phyloP scores from a whole-genome alignment of 1,140 invertebrate genomes.

The Homarus americanus region DNA sequence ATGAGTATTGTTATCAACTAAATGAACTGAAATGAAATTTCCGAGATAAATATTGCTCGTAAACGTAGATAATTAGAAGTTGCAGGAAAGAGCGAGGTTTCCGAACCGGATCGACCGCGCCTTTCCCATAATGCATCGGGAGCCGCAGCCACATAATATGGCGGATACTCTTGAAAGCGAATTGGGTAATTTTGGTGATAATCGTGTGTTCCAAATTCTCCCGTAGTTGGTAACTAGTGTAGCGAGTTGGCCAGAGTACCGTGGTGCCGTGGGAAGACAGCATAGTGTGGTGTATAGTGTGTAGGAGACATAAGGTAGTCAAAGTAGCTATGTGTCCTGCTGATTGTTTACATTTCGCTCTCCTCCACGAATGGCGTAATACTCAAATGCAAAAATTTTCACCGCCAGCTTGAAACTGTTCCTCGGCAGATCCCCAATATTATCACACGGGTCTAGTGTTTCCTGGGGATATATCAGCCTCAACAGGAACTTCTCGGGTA shows the following conservation, averaged over 20 bases:
- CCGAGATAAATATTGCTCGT: not conserved
- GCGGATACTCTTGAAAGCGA: conserved; percentile 72
- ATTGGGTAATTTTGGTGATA: conserved; percentile 62
- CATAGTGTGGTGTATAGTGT: not conserved
- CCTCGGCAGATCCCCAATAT: not conserved
- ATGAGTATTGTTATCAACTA: too few relatives aligned
- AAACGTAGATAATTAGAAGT: not conserved
- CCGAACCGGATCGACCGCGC: conserved; percentile 69
- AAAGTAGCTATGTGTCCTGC: not conserved
- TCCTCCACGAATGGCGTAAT: conserved; percentile 54
- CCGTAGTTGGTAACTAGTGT: not conserved
- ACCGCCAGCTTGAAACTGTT: not conserved
- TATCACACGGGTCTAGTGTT: not conserved
- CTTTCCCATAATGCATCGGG: conserved; percentile 65
- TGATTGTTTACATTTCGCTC: conserved; percentile 60
- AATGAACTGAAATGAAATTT: not conserved
- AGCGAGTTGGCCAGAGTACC: not conserved
- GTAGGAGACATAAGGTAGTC: not conserved
- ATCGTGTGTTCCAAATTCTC: not conserved
- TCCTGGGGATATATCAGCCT: not conserved
- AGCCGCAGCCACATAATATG: conserved; percentile 67
- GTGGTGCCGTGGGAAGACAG: not conserved
- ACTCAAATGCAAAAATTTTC: conserved; percentile 65
- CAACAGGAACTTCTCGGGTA: not conserved
- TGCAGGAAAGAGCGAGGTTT: not conserved